A percentile compares a stretch with the other conserved stretches of the same genome.
Evolutionary conservation across 2,113 vertebrate genomes (phyloP).

Genomic region (Lutjanus erythropterus): DNA sequence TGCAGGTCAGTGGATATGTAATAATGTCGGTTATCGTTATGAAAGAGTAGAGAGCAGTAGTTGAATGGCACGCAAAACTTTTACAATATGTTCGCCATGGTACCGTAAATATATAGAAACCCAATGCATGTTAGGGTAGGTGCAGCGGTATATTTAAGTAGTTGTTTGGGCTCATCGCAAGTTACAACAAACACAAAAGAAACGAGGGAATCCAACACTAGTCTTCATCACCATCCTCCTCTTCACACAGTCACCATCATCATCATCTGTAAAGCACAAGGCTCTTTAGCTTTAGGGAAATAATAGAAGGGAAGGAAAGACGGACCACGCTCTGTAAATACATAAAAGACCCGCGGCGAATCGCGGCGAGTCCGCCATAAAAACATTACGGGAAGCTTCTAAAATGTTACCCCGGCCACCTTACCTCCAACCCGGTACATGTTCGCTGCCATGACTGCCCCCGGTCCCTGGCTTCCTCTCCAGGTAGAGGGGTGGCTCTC

Average conservation of each 20-base stretch:
- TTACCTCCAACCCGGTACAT: constrained; percentile 93
- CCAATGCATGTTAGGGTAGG: constrained; percentile 27
- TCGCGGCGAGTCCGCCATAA: constrained; percentile 55
- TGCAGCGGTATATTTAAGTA: constrained; percentile 25
- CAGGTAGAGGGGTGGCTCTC: constrained; percentile 84
- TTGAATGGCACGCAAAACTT: constrained; percentile 72
- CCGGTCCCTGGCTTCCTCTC: constrained; percentile 85
- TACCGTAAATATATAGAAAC: constrained; percentile 37
- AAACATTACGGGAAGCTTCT: constrained; percentile 25
- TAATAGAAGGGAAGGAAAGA: constrained; percentile 78
- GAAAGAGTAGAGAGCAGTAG: constrained; percentile 18
- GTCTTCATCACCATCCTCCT: constrained; percentile 83
- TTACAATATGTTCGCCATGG: constrained; percentile 47
- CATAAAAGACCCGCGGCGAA: constrained; percentile 59
- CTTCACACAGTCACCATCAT: constrained; percentile 71
- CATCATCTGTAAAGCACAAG: constrained; percentile 77
- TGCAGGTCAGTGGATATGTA: constrained; percentile 22
- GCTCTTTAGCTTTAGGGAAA: constrained; percentile 81
- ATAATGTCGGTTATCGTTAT: neutral
- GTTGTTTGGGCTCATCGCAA: constrained; percentile 38
- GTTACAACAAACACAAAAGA: constrained; percentile 50
- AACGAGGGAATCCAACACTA: constrained; percentile 44
- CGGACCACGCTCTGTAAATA: constrained; percentile 70
- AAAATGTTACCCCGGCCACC: constrained; percentile 36
- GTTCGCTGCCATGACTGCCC: constrained; percentile 89